A percentile compares a stretch with the other conserved stretches of the same genome.
Conservation (phyloP, 2,797 vertebrate genomes). For the Periophthalmus magnuspinnatus region DNA sequence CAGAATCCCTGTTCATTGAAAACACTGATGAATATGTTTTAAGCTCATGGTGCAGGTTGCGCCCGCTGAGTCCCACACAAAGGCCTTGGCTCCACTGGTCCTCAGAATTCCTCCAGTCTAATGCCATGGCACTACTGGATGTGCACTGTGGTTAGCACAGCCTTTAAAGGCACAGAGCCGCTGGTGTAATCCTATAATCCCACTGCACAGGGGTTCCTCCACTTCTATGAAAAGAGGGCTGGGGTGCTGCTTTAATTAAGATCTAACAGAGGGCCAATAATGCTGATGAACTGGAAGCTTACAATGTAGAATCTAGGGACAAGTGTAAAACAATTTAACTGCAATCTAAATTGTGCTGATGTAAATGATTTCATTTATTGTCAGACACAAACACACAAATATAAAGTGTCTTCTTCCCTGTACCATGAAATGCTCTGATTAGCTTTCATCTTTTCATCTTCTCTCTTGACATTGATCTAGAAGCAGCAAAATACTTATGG, state of each 20-base stretch:
- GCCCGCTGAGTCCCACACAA: conserved; percentile 87
- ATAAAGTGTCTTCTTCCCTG: conserved; percentile 83
- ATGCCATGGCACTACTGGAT: conserved; percentile 86
- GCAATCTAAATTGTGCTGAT: conserved; percentile 41
- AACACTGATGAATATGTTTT: conserved; percentile 86
- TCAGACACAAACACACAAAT: conserved; percentile 85
- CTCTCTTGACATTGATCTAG: conserved; percentile 86
- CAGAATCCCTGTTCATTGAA: conserved; percentile 86
- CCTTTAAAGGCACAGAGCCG: conserved; percentile 90
- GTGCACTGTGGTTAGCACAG: conserved; percentile 86
- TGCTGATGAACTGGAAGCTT: conserved; percentile 53
- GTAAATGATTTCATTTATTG: conserved; percentile 37
- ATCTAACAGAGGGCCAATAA: conserved; percentile 66
- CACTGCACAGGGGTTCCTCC: conserved; percentile 87
- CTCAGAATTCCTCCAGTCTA: conserved; percentile 82
- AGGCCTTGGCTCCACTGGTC: conserved; percentile 86
- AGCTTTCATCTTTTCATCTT: conserved; percentile 91
- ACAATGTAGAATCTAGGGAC: conserved; percentile 11
- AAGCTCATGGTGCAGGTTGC: conserved; percentile 44
- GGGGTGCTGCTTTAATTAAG: conserved; percentile 98
- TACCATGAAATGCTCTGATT: conserved; percentile 74
- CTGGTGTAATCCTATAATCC: conserved; percentile 99
- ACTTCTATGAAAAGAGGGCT: conserved; percentile 87
- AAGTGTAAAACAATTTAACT: conserved; percentile 23
- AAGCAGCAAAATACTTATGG: neutral